A percentile compares a stretch with the other conserved stretches of the same genome.
Evolutionary conservation across 2,888 invertebrate genomes (phyloP).

Genomic region (Sicus ferrugineus): DNA sequence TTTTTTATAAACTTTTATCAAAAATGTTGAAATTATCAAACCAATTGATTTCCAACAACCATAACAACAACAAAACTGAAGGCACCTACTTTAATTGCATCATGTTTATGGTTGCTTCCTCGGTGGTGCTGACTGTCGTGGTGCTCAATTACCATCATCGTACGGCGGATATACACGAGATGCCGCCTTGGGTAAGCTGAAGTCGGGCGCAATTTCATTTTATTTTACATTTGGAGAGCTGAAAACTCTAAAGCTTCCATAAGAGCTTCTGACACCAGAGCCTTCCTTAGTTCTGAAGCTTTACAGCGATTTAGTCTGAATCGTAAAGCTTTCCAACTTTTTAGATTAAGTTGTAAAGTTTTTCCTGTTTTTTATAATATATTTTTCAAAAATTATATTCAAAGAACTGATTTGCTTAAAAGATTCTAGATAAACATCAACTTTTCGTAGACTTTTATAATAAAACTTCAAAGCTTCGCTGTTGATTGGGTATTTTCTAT

Average conservation of each 20-base stretch:
- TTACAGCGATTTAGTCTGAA: no score
- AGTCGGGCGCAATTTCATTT: no score
- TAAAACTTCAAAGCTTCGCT: background rate
- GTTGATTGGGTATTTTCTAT: background rate
- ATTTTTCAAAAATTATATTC: no score
- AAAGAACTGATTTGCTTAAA: no score
- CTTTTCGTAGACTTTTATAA: background rate
- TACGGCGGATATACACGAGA: slow-evolving; percentile 94
- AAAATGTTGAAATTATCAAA: slow-evolving; percentile 47
- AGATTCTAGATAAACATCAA: no score
- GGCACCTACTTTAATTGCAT: slow-evolving; percentile 99
- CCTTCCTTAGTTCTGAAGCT: no score
- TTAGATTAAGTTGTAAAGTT: no score
- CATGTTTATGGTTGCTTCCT: slow-evolving; percentile 99
- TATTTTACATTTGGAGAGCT: no score
- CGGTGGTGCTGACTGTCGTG: slow-evolving; percentile 95
- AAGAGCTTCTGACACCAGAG: no score
- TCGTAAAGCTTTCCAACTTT: no score
- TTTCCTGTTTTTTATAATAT: no score
- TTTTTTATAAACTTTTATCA: slow-evolving; percentile 50
- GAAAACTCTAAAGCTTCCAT: no score
- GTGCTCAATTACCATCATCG: slow-evolving; percentile 98
- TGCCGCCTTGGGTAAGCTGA: slow-evolving; percentile 91
- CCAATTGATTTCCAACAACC: slow-evolving; percentile 52
- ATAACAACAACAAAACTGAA: slow-evolving; percentile 60